Conservation (phyloP, 2,888 invertebrate species). For the Acleris sparsana region DNA sequence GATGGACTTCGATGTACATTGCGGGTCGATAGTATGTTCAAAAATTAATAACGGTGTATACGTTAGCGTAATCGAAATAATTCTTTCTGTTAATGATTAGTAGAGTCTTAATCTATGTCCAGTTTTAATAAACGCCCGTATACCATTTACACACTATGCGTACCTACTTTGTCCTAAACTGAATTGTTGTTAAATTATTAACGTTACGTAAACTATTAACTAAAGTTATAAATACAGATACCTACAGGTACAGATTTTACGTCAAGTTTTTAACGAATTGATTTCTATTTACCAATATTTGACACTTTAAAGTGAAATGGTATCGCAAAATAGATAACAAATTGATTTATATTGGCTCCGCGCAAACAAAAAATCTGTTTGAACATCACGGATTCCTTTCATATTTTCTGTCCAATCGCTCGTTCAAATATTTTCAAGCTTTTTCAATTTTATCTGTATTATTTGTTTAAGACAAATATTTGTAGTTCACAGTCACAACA, state of each 20-base stretch:
- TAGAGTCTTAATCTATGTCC: too few species aligned
- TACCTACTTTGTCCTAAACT: too few species aligned
- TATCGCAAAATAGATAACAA: constrained; percentile 3
- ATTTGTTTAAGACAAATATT: neutral
- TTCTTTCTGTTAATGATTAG: too few species aligned
- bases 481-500: neutral
- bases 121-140: too few species aligned
- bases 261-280: neutral
- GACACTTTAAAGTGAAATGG: constrained; percentile 1
- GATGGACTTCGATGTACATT: too few species aligned
- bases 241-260: neutral
- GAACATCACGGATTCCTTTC: constrained; percentile 14
- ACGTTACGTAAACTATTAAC: too few species aligned
- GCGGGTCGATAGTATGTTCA: too few species aligned
- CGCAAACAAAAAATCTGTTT: constrained; percentile 24
- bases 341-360: constrained; percentile 2
- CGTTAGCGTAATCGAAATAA: too few species aligned
- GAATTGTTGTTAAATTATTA: too few species aligned
- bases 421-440: constrained; percentile 24
- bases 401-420: constrained; percentile 24
- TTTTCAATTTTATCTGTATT: constrained; percentile 18
- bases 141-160: too few species aligned
- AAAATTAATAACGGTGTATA: too few species aligned
- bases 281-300: neutral
- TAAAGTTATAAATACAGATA: too few species aligned